Conservation (phyloP, 1,140 invertebrate genomes). For the Diabrotica virgifera region DNA sequence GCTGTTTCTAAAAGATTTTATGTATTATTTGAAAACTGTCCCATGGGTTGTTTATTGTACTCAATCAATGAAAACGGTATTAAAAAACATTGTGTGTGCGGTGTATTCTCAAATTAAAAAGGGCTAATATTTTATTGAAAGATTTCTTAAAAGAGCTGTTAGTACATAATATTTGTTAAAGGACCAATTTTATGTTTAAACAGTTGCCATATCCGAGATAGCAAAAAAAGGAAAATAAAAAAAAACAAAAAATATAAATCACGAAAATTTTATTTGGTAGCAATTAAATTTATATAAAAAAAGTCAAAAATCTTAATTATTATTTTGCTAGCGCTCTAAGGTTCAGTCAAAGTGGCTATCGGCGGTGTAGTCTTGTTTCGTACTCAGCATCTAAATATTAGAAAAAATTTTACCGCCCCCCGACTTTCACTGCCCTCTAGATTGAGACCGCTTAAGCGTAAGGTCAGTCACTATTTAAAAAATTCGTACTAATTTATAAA, state of each 20-base stretch:
- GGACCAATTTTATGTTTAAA: too few species aligned
- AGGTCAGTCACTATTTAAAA: conserved; percentile 39
- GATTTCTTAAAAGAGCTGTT: too few species aligned
- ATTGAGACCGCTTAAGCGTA: conserved; percentile 40
- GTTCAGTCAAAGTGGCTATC: conserved; percentile 27
- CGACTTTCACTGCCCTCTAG: conserved; percentile 27
- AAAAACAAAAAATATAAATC: conserved; percentile 46
- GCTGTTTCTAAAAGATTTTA: too few species aligned
- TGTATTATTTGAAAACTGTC: too few species aligned
- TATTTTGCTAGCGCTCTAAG: conserved; percentile 38
- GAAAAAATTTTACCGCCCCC: conserved; percentile 21
- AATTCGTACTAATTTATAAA: conserved; percentile 44
- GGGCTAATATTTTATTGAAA: too few species aligned
- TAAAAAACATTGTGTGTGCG: too few species aligned
- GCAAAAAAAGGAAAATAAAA: conserved; percentile 36
- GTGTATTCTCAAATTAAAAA: too few species aligned
- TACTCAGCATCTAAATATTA: neutral
- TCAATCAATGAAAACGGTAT: too few species aligned
- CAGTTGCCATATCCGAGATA: conserved; percentile 17
- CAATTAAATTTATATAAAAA: conserved; percentile 46
- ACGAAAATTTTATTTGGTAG: conserved; percentile 51
- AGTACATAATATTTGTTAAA: too few species aligned
- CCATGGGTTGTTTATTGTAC: too few species aligned
- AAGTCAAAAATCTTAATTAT: conserved; percentile 40
- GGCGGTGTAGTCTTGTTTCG: conserved; percentile 40